Conservation (phyloP, 30 jellyfish, hydroid and myxozoan species). For the Aurelia aurita region DNA sequence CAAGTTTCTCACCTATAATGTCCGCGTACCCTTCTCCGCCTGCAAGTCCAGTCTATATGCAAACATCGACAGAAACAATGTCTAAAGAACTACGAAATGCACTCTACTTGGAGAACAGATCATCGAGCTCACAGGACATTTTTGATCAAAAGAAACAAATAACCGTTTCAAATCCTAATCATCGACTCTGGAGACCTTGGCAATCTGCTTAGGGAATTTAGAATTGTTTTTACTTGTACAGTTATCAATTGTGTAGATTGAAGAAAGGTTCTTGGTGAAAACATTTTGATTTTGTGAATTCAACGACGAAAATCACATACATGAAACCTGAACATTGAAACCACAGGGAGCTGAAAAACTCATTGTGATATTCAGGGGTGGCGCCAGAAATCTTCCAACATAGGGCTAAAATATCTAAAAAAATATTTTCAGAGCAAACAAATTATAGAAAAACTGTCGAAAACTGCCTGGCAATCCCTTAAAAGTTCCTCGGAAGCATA, state of each 20-base stretch:
- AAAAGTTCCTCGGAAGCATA: no score
- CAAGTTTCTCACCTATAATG: constrained; percentile 19
- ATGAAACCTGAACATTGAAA: no score
- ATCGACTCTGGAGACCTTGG: constrained; percentile 56
- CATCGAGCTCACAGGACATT: constrained; percentile 34
- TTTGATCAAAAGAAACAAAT: neutral
- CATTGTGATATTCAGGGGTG: no score
- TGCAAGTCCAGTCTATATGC: constrained; percentile 67
- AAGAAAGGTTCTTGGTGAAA: neutral
- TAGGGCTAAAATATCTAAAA: no score
- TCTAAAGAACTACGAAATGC: neutral
- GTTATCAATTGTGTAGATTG: no score
- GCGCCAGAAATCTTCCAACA: no score
- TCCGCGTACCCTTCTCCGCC: constrained; percentile 87
- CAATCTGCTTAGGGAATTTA: neutral
- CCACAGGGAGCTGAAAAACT: no score
- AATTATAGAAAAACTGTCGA: no score
- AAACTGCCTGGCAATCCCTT: no score
- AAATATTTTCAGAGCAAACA: no score
- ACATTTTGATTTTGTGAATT: neutral
- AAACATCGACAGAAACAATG: neutral
- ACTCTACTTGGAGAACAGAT: constrained; percentile 17
- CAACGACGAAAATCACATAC: no score
- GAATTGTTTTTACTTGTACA: no score
- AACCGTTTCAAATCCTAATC: constrained; percentile 23